Evolutionary conservation across 2,113 vertebrate genomes (phyloP).

Genomic region (Riparia riparia): DNA sequence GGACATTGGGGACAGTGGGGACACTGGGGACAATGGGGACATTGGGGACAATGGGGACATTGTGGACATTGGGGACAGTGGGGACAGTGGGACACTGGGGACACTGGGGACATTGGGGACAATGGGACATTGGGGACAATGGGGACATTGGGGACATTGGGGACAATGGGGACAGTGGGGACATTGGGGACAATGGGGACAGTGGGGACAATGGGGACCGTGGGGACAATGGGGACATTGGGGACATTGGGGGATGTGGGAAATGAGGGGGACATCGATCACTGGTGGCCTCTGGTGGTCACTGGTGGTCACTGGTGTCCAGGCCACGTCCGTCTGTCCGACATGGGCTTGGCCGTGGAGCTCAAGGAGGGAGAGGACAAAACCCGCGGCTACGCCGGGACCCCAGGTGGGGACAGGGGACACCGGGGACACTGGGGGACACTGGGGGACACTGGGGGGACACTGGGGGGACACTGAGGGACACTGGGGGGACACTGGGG

Average conservation of each 20-base stretch:
- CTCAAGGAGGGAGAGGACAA: not conserved
- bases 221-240: too few species aligned
- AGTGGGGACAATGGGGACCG: too few species aligned
- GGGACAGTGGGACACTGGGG: too few species aligned
- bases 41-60: not conserved
- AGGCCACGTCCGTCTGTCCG: not conserved
- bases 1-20: too few species aligned
- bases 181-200: not conserved
- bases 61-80: too few species aligned
- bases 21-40: not conserved
- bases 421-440: not conserved
- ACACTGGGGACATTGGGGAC: too few species aligned
- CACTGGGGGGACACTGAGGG: not conserved
- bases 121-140: too few species aligned
- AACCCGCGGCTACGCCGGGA: not conserved
- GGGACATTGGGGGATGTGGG: not conserved
- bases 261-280: too few species aligned
- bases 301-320: not conserved
- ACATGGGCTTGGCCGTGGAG: not conserved
- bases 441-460: not conserved
- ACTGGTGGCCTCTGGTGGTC: not conserved
- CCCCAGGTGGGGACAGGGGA: not conserved
- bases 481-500: not conserved
- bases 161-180: not conserved
- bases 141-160: slow-evolving; percentile 36